These are phyloP conservation scores for Coptotermes formosanus DNA, from an alignment of 1,140 invertebrate genomes.

Conservation along the genomic window DNA sequence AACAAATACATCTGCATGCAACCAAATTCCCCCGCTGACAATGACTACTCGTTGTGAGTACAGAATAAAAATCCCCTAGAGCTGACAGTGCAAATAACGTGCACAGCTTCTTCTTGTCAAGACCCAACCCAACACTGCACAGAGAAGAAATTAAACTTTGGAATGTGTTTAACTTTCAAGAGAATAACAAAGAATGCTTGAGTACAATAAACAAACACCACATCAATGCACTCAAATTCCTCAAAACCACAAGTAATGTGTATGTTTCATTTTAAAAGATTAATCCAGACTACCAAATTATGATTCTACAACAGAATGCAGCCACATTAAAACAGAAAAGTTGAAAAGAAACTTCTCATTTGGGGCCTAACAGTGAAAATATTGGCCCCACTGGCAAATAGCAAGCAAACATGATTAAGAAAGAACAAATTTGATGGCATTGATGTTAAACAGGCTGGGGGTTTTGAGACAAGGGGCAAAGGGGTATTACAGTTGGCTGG, in stretches of 20 bases:
- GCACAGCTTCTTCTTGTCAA: background rate
- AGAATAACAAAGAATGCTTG: slow-evolving; percentile 22
- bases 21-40: background rate
- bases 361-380: background rate
- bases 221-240: background rate
- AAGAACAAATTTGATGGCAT: background rate
- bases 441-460: background rate
- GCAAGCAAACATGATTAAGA: background rate
- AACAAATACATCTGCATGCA: slow-evolving; percentile 1
- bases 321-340: background rate
- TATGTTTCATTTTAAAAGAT: background rate
- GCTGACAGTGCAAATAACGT: background rate
- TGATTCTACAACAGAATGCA: background rate
- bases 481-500: background rate
- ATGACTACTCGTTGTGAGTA: background rate
- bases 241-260: background rate
- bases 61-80: background rate
- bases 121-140: background rate
- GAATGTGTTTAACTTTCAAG: slow-evolving; percentile 14
- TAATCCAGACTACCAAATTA: background rate
- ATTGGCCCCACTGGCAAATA: background rate
- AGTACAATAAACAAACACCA: background rate
- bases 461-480: slow-evolving; percentile 17
- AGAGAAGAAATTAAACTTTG: slow-evolving; percentile 18
- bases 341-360: no score